Evolutionary conservation across 2,113 vertebrate species (phyloP), one percentile per base, ranked within the genome.

Genomic region (Setophaga coronata): DNA sequence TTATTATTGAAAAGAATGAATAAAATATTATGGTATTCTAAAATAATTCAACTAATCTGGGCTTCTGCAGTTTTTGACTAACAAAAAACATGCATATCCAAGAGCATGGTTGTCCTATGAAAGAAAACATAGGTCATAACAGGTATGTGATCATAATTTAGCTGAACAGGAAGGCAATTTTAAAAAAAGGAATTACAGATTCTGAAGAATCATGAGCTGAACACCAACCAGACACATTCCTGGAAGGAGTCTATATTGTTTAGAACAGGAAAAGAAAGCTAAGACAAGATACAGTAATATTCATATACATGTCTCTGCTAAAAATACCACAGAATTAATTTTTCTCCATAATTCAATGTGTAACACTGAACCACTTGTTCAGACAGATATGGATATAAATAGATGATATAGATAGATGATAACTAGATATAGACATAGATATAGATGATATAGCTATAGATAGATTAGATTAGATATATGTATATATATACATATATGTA

Each of bases 321-420:
- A 61, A 66, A 50, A 60, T 19, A 43, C 2, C 14, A 42, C 0
- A 6, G 14, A 48, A 66, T 34, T 6, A 7, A 3, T 50, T 87
- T 81, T 60, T 72, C 29, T 58, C 6, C 6, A 12, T 34, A 5
- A 92, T 77, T 82, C 83, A 87, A 28, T 94, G 85, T 94, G 57
- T 96, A 97, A 93, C 93, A 93, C 89, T 94, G 96, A 98, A 98
- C 96, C 95, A 94, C 93, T 83, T 97, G 70, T 97, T 47, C 47
- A 97, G 95, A 28, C 14, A 61, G n/a, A 15, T 43, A 19, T 14
- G 10, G 50, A 51, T 53, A 53, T 53, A 28, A 26, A 24, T 48
- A 48, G 23, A 48, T 24, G 43, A 48, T 48, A 21, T 12, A 47
- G 45, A 47, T 47, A 47, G 17, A 43, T 42, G 43, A 43, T 43